Conservation (phyloP, 2,888 invertebrate species). For the Eupithecia pulchellata region DNA sequence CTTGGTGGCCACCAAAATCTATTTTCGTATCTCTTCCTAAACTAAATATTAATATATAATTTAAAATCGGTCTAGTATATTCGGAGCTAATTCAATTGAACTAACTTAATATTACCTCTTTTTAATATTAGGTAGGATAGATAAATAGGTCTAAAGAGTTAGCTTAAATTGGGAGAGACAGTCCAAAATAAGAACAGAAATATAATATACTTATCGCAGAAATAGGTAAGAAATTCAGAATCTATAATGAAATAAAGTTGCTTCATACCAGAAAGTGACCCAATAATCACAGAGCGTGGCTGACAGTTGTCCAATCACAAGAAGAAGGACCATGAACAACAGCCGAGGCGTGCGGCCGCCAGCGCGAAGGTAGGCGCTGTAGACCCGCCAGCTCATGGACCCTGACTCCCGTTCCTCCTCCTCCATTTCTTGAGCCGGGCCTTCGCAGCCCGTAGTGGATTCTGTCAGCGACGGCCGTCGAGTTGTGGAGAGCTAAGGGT, state of each 20-base stretch:
- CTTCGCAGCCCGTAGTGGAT: conserved; percentile 72
- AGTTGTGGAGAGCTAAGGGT: conserved; percentile 71
- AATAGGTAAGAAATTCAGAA: neutral
- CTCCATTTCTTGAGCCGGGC: conserved; percentile 84
- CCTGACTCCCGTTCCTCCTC: conserved; percentile 87
- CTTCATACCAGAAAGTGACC: conserved; percentile 88
- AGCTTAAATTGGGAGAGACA: neutral
- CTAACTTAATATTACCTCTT: too few relatives aligned
- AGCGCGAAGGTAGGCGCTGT: conserved; percentile 86
- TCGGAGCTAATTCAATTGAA: too few relatives aligned
- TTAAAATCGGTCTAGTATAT: too few relatives aligned
- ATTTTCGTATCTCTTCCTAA: too few relatives aligned
- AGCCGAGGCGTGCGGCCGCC: conserved; percentile 85
- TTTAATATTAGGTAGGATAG: too few relatives aligned
- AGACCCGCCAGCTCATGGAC: conserved; percentile 87
- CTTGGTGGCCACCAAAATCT: too few relatives aligned
- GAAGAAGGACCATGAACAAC: conserved; percentile 81
- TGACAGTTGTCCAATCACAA: conserved; percentile 87
- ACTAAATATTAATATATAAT: too few relatives aligned
- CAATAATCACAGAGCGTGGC: conserved; percentile 91
- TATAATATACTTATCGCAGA: neutral
- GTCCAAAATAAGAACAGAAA: neutral
- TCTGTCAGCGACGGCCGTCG: conserved; percentile 78
- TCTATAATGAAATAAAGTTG: conserved; percentile 2
- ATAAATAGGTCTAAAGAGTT: neutral